A percentile compares a stretch with the other conserved stretches of the same genome.
phyloP scores from a whole-genome alignment of 2,797 vertebrate genomes.

The Setipinna tenuifilis region DNA sequence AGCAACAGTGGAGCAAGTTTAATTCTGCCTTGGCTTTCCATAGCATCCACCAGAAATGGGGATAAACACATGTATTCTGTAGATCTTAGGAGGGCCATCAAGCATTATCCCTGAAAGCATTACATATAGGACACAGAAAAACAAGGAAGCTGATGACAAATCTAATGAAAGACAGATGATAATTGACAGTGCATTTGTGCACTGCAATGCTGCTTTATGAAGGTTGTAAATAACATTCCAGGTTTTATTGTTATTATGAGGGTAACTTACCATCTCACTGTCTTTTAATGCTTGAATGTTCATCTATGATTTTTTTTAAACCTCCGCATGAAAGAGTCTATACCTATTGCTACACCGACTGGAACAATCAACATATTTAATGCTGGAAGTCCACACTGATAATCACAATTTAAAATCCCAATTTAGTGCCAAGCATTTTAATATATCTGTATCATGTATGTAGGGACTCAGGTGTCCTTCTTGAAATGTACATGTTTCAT shows the following conservation, averaged over 20 bases:
- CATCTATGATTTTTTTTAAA: background rate
- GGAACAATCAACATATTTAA: too few relatives aligned
- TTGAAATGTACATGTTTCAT: background rate
- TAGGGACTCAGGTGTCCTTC: background rate
- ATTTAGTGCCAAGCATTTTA: background rate
- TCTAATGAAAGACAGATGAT: slow-evolving; percentile 11
- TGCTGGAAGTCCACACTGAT: background rate
- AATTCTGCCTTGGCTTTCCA: background rate
- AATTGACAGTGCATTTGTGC: slow-evolving; percentile 46
- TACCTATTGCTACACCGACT: too few relatives aligned
- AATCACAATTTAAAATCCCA: background rate
- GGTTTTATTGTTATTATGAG: background rate
- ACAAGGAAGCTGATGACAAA: slow-evolving; percentile 31
- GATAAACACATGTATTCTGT: background rate
- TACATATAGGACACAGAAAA: slow-evolving; percentile 32
- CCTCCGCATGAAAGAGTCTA: background rate
- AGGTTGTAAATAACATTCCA: background rate
- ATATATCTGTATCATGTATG: background rate
- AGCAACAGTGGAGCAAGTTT: background rate
- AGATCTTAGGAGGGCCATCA: background rate
- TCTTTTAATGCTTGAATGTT: background rate
- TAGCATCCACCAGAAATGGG: background rate
- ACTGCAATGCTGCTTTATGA: background rate
- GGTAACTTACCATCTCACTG: background rate
- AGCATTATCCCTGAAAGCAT: slow-evolving; percentile 68